Evolutionary conservation across 2,888 invertebrate species (phyloP).

Genomic region (Caenorhabditis panamensis): DNA sequence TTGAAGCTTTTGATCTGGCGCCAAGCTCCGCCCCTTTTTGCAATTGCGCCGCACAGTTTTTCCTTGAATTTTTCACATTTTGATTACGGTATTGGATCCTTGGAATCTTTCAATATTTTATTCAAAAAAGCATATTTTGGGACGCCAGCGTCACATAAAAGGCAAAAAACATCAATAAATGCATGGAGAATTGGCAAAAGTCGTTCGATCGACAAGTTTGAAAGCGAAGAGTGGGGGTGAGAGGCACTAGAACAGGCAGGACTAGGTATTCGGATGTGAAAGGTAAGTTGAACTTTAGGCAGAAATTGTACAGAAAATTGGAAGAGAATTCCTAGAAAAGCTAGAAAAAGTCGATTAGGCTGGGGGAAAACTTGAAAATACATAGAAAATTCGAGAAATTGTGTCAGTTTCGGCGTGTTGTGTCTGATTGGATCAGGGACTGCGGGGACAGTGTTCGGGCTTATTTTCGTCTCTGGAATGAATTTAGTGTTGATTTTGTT

Average conservation of each 20-base stretch:
- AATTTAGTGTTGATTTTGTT: neutral
- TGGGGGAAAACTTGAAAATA: neutral
- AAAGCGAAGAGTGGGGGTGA: conserved; percentile 23
- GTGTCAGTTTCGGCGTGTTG: neutral
- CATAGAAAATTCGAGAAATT: neutral
- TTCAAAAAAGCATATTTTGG: conserved; percentile 9
- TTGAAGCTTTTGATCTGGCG: neutral
- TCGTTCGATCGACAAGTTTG: conserved; percentile 38
- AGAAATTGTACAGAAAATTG: conserved; percentile 8
- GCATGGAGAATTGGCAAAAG: conserved; percentile 13
- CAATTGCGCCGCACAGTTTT: conserved; percentile 5
- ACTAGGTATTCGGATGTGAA: neutral
- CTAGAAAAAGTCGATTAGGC: neutral
- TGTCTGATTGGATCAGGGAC: neutral
- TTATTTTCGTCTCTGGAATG: conserved; percentile 20
- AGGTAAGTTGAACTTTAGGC: neutral
- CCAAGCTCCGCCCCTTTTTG: conserved; percentile 8
- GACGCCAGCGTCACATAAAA: conserved; percentile 32
- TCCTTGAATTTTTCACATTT: neutral
- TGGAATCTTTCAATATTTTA: neutral
- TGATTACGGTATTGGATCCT: no score
- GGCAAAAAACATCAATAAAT: neutral
- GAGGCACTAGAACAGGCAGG: conserved; percentile 16
- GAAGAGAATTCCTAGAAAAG: neutral
- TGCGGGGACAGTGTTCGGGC: no score